Base-by-base conservation (phyloP, 2,113 vertebrate genomes). In the Psittacara wagleri region DNA sequence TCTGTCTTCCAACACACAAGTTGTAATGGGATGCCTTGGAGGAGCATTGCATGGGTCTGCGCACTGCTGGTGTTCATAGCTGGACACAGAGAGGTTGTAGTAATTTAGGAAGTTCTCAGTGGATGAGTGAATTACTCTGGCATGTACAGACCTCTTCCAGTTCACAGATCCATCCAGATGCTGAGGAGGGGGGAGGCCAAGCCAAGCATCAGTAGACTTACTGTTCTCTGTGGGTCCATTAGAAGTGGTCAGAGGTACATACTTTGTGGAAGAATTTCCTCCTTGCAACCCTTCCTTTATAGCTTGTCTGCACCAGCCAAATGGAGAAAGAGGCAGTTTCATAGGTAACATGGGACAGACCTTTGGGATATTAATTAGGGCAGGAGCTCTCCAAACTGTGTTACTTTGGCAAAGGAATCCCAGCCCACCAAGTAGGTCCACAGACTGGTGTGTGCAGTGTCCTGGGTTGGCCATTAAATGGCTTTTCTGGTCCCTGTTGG, bases 91-190 rank as follows among this genome's bases (percentile, higher is more conserved):
- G 49, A 76, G 46, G 23, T 15, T 93, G 72, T 46, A 51, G 88
- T 75, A 28, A 35, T 52, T 93, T 76, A 49, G 37, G 28, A 90
- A 69, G n/a, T 66, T 88, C 62, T 88, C 43, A 23, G 62, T 61
- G 61, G 22, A 29, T 86, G 73, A 54, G 57, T 41, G 64, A 93
- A 33, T 78, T 88, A 48, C 76, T 74, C 28, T 75, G 90, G 55
- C 76, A 66, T 24, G 73, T 52, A 74, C 43, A 72, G 94, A 81
- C 80, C 48, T 77, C 74, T 70, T 93, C 52, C 83, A 86, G 46
- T 59, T 90, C 61, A 59, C 46, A 87, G 35, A 64, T 68, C 29
- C 33, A 48, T 75, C 83, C 55, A 90, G 85, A 69, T 93, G 83
- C 68, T 55, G 48, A 75, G 55, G 57, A 91, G 55, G n/a, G 27